Evolutionary conservation across 2,797 vertebrate genomes (phyloP).

Genomic region (Gallinago stenura): DNA sequence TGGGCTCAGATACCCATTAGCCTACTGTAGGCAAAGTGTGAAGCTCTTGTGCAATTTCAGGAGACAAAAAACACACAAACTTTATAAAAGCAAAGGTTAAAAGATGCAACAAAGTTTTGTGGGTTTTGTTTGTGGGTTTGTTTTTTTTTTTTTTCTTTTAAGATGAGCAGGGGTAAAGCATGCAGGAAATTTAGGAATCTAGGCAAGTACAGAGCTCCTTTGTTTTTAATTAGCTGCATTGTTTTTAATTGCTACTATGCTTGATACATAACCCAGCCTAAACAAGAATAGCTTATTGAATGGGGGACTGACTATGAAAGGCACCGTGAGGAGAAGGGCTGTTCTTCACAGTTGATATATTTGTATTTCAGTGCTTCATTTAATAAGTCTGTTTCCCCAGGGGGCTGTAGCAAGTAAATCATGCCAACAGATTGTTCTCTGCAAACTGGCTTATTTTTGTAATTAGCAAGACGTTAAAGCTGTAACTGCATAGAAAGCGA

Average conservation of each 20-base stretch:
- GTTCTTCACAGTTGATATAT: slow-evolving; percentile 59
- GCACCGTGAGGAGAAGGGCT: slow-evolving; percentile 51
- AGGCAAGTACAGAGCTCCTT: slow-evolving; percentile 37
- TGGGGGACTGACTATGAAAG: slow-evolving; percentile 61
- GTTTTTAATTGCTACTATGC: slow-evolving; percentile 70
- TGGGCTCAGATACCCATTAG: neutral
- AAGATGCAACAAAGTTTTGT: neutral
- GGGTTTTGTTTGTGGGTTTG: neutral
- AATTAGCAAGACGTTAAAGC: slow-evolving; percentile 64
- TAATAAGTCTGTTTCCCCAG: slow-evolving; percentile 67
- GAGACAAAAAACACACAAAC: neutral
- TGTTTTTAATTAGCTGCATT: slow-evolving; percentile 61
- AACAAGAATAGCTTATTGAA: slow-evolving; percentile 70
- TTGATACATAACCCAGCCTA: slow-evolving; percentile 69
- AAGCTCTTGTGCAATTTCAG: neutral
- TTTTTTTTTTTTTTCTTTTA: neutral
- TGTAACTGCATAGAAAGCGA: slow-evolving; percentile 58
- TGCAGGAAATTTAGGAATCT: slow-evolving; percentile 20
- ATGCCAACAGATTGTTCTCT: slow-evolving; percentile 66
- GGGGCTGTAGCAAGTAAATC: slow-evolving; percentile 66
- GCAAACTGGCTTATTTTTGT: slow-evolving; percentile 64
- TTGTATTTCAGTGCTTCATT: slow-evolving; percentile 69
- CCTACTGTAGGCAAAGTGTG: neutral
- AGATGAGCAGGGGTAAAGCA: slow-evolving; percentile 23
- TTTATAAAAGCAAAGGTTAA: neutral